Percentiles rank a stretch among this genome's conserved stretches.
Evolutionary conservation across 2,888 invertebrate genomes (phyloP).

Genomic region (Melangyna quadrimaculata): DNA sequence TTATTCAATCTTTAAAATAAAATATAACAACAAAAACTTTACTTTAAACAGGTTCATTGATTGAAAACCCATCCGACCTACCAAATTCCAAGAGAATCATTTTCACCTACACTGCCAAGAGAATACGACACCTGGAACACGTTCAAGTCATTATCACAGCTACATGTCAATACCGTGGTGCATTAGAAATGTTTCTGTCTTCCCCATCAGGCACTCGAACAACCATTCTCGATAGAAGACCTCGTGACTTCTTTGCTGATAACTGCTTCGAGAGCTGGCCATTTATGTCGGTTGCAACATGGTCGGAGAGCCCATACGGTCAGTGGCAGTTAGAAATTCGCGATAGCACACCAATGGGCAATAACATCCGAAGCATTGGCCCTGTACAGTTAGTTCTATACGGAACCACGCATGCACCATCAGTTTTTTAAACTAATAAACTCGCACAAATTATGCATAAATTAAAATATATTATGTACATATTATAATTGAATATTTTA

Average conservation of each 20-base stretch:
- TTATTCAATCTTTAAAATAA: too few species aligned
- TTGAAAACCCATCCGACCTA: neutral
- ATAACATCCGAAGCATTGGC: slow-evolving; percentile 58
- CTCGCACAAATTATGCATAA: slow-evolving; percentile 52
- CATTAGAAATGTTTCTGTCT: slow-evolving; percentile 87
- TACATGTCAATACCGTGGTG: slow-evolving; percentile 88
- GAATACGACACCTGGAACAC: slow-evolving; percentile 88
- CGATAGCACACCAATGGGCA: slow-evolving; percentile 75
- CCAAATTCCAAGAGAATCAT: slow-evolving; percentile 17
- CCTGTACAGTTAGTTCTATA: slow-evolving; percentile 68
- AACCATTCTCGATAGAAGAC: slow-evolving; percentile 87
- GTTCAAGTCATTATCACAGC: slow-evolving; percentile 89
- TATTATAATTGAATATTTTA: slow-evolving; percentile 29
- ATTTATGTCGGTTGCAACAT: slow-evolving; percentile 93
- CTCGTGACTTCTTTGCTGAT: slow-evolving; percentile 85
- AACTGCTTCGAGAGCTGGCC: slow-evolving; percentile 89
- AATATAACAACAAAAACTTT: neutral
- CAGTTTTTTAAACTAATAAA: slow-evolving; percentile 40
- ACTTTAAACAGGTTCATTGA: slow-evolving; percentile 22
- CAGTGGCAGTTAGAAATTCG: slow-evolving; percentile 83
- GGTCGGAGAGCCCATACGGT: slow-evolving; percentile 92
- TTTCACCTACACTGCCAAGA: slow-evolving; percentile 38
- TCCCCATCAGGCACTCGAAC: slow-evolving; percentile 91
- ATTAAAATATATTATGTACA: slow-evolving; percentile 45
- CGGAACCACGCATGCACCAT: slow-evolving; percentile 60